phyloP scores from a whole-genome alignment of 1,140 invertebrate species.

The Monochamus saltuarius region DNA sequence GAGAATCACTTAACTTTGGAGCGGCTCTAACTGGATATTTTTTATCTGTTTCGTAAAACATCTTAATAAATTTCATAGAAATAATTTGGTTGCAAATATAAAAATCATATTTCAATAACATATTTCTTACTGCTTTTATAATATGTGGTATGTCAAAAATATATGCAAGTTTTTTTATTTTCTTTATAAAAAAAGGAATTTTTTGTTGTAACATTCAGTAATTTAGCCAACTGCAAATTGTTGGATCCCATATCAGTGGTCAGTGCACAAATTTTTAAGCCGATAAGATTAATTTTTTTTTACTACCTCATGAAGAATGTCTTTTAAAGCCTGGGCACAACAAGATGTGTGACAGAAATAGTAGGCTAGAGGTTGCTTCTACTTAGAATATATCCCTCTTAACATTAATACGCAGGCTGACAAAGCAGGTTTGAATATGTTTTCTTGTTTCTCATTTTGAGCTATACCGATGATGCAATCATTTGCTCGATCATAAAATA shows the following conservation, averaged over 20 bases:
- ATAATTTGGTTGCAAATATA: conserved; percentile 6
- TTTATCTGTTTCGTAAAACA: not conserved
- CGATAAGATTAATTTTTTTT: not conserved
- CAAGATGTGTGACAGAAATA: conserved; percentile 14
- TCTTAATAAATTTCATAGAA: conserved; percentile 3
- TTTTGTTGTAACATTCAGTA: conserved; percentile 3
- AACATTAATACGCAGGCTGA: conserved; percentile 1
- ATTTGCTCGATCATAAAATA: not conserved
- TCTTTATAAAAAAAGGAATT: conserved; percentile 7
- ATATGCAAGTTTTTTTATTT: conserved; percentile 4
- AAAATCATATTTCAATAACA: conserved; percentile 3
- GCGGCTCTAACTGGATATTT: not conserved
- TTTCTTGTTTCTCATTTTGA: not conserved
- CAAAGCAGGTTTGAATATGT: not conserved
- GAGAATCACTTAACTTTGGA: not conserved
- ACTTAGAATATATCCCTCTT: conserved; percentile 16
- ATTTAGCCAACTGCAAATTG: conserved; percentile 10
- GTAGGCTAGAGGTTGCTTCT: conserved; percentile 19
- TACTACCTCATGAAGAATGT: conserved; percentile 12
- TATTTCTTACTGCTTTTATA: conserved; percentile 17
- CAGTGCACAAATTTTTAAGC: conserved; percentile 12
- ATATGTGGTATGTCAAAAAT: conserved; percentile 13
- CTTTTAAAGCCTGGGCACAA: not conserved
- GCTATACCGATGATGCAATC: not conserved
- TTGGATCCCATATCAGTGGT: conserved; percentile 17